Conservation (phyloP, 2,113 vertebrate genomes). For the Climacteris rufus region DNA sequence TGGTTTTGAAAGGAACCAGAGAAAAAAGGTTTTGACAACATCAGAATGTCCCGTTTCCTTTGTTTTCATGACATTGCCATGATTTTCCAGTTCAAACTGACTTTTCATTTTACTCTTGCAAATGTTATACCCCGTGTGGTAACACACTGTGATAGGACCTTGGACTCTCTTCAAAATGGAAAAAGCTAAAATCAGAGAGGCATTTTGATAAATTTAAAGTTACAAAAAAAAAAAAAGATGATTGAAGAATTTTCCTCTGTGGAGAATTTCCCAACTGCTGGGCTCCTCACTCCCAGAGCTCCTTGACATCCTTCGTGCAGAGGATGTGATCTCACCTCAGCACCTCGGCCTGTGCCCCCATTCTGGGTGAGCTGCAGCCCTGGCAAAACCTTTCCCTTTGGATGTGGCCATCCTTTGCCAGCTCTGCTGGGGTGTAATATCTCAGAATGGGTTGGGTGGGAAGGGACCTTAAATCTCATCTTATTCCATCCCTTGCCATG, state of each 20-base stretch:
- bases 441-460: background rate
- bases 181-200: background rate
- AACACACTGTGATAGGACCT: background rate
- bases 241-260: background rate
- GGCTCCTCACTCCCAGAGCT: background rate
- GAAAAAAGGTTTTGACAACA: constrained; percentile 4
- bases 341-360: background rate
- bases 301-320: background rate
- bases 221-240: background rate
- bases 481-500: background rate
- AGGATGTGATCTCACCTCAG: background rate
- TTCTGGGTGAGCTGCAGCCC: background rate
- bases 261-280: background rate
- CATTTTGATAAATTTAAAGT: background rate
- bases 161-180: background rate
- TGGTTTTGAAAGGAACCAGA: constrained; percentile 46
- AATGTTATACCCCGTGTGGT: background rate
- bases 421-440: background rate
- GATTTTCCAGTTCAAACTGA: constrained; percentile 27
- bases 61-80: background rate
- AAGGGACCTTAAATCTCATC: background rate
- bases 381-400: background rate
- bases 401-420: too few relatives aligned
- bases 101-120: background rate
- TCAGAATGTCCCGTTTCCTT: constrained; percentile 9